Conservation (phyloP, 1,140 invertebrate genomes). For the Aphaenogaster floridana region DNA sequence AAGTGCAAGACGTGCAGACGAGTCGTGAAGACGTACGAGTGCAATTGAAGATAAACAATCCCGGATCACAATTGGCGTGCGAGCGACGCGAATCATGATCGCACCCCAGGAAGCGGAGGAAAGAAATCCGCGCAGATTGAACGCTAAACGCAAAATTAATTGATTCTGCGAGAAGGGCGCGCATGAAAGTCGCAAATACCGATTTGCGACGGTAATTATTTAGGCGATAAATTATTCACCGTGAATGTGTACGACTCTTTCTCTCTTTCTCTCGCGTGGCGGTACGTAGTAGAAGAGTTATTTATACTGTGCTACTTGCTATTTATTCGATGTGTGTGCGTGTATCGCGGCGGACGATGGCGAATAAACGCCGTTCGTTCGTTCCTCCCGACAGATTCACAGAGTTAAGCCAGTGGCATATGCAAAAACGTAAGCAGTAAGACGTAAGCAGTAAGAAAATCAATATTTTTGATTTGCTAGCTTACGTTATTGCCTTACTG, state of each 20-base stretch:
- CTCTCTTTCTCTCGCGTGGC: not conserved
- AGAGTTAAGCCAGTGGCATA: not conserved
- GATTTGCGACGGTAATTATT: conserved; percentile 33
- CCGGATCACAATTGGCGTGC: not conserved
- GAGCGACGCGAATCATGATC: not conserved
- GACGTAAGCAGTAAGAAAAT: too few species aligned
- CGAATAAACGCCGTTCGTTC: not conserved
- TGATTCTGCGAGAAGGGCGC: not conserved
- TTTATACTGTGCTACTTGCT: conserved; percentile 47
- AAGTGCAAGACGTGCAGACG: conserved; percentile 94
- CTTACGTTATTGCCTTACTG: too few species aligned
- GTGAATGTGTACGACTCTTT: conserved; percentile 43
- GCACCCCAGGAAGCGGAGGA: not conserved
- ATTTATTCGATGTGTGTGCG: conserved; percentile 60
- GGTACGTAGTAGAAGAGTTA: conserved; percentile 45
- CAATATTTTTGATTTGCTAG: too few species aligned
- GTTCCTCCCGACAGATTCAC: not conserved
- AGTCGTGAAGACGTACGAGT: conserved; percentile 90
- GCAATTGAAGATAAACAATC: conserved; percentile 87
- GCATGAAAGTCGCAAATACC: not conserved
- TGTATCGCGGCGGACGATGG: not conserved
- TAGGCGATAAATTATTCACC: conserved; percentile 55
- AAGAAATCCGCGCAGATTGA: not conserved
- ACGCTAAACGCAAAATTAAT: not conserved
- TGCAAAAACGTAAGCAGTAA: too few species aligned